A percentile compares a stretch with the other conserved stretches of the same genome.
phyloP scores from a whole-genome alignment of 1,140 invertebrate genomes.

The Mya arenaria region DNA sequence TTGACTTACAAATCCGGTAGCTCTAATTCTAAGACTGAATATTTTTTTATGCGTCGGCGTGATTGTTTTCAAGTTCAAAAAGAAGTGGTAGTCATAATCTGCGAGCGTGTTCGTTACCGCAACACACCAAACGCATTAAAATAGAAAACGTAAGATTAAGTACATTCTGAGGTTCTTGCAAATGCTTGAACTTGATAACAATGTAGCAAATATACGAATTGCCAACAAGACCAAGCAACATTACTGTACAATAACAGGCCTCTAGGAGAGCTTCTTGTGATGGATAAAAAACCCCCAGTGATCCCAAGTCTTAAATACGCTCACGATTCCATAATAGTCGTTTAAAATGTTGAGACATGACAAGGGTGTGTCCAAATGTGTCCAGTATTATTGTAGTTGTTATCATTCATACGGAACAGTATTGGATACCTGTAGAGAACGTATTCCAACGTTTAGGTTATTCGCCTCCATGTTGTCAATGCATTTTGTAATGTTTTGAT shows the following conservation, averaged over 20 bases:
- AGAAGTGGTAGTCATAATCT: constrained; percentile 69
- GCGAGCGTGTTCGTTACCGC: constrained; percentile 83
- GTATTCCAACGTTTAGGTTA: too few species aligned
- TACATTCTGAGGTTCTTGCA: constrained; percentile 79
- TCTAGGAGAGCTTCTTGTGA: constrained; percentile 73
- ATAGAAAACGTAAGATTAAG: constrained; percentile 81
- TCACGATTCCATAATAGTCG: too few species aligned
- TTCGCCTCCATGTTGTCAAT: too few species aligned
- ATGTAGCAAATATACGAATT: constrained; percentile 81
- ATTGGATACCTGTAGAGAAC: too few species aligned
- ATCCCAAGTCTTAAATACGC: constrained; percentile 32
- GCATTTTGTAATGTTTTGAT: too few species aligned
- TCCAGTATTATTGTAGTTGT: too few species aligned
- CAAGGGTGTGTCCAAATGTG: too few species aligned
- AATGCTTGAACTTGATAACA: constrained; percentile 74
- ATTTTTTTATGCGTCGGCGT: constrained; percentile 83
- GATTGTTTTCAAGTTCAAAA: constrained; percentile 76
- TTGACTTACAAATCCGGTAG: too few species aligned
- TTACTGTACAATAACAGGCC: constrained; percentile 78
- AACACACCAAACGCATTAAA: constrained; percentile 74
- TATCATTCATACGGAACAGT: too few species aligned
- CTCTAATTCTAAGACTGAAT: too few species aligned
- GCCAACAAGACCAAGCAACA: constrained; percentile 78
- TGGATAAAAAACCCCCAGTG: constrained; percentile 60
- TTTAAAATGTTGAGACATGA: too few species aligned